phyloP scores from a whole-genome alignment of 2,113 vertebrate genomes.

The Oriolus oriolus region DNA sequence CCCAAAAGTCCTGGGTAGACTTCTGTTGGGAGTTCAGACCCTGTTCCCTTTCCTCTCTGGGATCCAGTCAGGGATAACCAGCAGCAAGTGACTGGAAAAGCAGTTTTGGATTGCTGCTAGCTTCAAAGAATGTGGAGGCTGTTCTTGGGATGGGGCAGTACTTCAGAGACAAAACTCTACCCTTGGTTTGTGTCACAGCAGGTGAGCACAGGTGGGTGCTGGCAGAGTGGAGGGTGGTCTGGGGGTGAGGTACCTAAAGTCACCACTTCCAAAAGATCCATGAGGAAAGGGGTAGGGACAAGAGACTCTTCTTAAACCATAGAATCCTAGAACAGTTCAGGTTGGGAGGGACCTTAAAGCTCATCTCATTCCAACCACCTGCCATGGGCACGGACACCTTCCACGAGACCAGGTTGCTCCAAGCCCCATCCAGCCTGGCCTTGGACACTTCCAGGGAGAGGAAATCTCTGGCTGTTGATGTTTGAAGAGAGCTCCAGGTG shows the following conservation, averaged over 20 bases:
- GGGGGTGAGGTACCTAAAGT: background rate
- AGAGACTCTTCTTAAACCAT: background rate
- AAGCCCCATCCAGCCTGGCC: fast-evolving
- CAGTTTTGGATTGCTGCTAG: background rate
- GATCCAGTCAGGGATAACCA: background rate
- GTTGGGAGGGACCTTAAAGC: background rate
- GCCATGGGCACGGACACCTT: background rate
- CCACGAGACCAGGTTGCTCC: background rate
- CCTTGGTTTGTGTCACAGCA: background rate
- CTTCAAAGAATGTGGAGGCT: background rate
- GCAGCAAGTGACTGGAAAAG: background rate
- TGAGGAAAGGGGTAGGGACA: background rate
- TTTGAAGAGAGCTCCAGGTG: background rate
- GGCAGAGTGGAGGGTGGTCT: background rate
- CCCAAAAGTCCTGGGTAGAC: background rate
- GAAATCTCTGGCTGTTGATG: background rate
- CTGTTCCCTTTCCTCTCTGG: background rate
- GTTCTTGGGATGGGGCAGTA: background rate
- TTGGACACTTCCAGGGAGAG: background rate
- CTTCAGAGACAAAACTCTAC: background rate
- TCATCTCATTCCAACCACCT: background rate
- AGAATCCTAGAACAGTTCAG: background rate
- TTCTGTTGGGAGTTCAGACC: background rate
- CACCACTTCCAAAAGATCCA: background rate
- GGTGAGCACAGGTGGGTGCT: background rate